These are phyloP conservation scores for Chaunax sp. DNA, from an alignment of 2,797 vertebrate genomes.

Conservation along the genomic window DNA sequence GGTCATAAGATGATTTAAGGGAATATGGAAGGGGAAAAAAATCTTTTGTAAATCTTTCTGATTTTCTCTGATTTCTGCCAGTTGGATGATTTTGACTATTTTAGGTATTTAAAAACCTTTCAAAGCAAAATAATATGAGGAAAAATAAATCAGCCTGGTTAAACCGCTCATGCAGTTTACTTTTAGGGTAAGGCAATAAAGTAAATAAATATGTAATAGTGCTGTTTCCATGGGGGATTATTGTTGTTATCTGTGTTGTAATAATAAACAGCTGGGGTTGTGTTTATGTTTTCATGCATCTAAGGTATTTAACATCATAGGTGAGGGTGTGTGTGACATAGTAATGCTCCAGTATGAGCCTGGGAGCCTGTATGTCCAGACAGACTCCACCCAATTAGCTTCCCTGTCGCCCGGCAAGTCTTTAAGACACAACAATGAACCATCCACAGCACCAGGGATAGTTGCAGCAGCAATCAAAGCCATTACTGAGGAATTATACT, in stretches of 20 bases:
- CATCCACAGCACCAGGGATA: constrained; percentile 50
- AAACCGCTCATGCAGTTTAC: not conserved
- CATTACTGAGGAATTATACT: constrained; percentile 64
- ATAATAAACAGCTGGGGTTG: constrained; percentile 5
- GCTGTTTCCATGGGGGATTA: not conserved
- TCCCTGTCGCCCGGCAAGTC: constrained; percentile 69
- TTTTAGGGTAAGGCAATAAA: not conserved
- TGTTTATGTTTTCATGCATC: constrained; percentile 53
- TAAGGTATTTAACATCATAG: constrained; percentile 49
- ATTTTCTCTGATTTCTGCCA: no score
- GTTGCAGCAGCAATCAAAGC: constrained; percentile 59
- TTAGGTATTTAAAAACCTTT: not conserved
- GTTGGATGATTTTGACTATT: not conserved
- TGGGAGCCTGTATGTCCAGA: constrained; percentile 73
- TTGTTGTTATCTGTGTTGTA: constrained; percentile 6
- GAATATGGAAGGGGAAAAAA: not conserved
- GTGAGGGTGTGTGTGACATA: constrained; percentile 49
- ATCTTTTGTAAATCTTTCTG: no score
- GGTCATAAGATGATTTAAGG: not conserved
- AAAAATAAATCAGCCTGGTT: no score
- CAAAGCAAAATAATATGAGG: constrained; percentile 1
- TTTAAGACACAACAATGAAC: constrained; percentile 73
- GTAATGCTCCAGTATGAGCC: constrained; percentile 38
- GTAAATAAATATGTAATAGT: constrained; percentile 14
- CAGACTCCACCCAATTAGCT: constrained; percentile 76